Percentiles rank a stretch among this genome's conserved stretches.
Conservation (phyloP, 2,113 vertebrate genomes). For the Entelurus aequoreus region DNA sequence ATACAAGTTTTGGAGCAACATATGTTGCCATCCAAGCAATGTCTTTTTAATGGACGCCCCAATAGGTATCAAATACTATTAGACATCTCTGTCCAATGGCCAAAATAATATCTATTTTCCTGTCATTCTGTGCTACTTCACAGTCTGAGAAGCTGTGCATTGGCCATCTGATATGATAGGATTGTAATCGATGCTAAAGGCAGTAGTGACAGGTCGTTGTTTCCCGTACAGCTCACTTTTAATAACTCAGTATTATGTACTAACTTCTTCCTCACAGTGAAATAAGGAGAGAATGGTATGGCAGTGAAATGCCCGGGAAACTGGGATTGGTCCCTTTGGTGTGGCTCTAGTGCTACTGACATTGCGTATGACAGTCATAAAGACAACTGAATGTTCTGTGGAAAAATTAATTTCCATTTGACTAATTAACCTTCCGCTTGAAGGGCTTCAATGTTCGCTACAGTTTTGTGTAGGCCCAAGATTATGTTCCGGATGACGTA, state of each 20-base stretch:
- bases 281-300: constrained; percentile 16
- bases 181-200: constrained; percentile 36
- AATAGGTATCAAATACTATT: constrained; percentile 33
- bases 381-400: too few species aligned
- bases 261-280: constrained; percentile 44
- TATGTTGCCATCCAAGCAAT: too few species aligned
- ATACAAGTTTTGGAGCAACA: too few species aligned
- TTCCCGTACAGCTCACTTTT: constrained; percentile 31
- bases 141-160: constrained; percentile 13
- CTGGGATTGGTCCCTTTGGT: constrained; percentile 58
- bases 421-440: background rate
- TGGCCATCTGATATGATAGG: constrained; percentile 35
- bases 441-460: too few species aligned
- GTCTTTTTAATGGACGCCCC: background rate
- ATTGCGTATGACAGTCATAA: constrained; percentile 12
- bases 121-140: background rate
- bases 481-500: too few species aligned
- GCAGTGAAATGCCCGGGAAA: constrained; percentile 41
- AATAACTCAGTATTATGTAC: constrained; percentile 38
- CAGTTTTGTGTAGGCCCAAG: too few species aligned
- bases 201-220: constrained; percentile 31
- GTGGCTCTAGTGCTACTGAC: constrained; percentile 42
- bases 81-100: constrained; percentile 12
- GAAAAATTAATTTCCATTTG: background rate
- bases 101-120: constrained; percentile 23